A percentile compares a stretch with the other conserved stretches of the same genome.
Conservation (phyloP, 2,113 vertebrate species). For the Isichthys henryi region DNA sequence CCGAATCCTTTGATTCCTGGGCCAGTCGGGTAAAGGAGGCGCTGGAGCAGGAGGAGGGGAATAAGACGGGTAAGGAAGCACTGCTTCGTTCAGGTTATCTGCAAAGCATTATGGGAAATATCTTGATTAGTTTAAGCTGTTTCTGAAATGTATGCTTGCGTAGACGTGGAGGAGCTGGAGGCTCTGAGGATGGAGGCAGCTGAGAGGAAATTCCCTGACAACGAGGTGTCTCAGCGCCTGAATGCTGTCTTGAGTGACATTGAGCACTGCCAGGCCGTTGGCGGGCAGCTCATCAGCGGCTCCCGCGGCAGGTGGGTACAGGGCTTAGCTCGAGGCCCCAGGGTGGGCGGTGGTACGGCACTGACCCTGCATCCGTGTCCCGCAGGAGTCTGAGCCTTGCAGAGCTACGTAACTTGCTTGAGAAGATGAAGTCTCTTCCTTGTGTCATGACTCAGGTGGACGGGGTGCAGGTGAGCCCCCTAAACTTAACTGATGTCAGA, state of each 20-base stretch:
- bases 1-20: slow-evolving; percentile 84
- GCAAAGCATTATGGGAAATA: background rate
- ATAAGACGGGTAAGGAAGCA: slow-evolving; percentile 3
- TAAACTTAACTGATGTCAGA: background rate
- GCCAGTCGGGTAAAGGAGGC: slow-evolving; percentile 71
- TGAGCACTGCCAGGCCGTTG: slow-evolving; percentile 62
- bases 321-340: background rate
- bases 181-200: slow-evolving; percentile 73
- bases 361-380: background rate
- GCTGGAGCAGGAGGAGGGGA: slow-evolving; percentile 56
- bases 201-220: slow-evolving; percentile 82
- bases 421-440: slow-evolving; percentile 77
- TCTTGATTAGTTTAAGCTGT: background rate
- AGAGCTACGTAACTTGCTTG: slow-evolving; percentile 69
- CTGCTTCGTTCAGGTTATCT: background rate
- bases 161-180: slow-evolving; percentile 72
- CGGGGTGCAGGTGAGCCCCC: slow-evolving; percentile 69
- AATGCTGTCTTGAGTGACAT: slow-evolving; percentile 68
- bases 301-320: slow-evolving; percentile 38
- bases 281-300: slow-evolving; percentile 62
- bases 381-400: slow-evolving; percentile 63
- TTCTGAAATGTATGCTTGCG: background rate
- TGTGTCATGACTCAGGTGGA: slow-evolving; percentile 72
- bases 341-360: background rate
- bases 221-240: slow-evolving; percentile 77